Evolutionary conservation across 2,797 vertebrate genomes (phyloP).

Genomic region (Ataeniobius toweri): DNA sequence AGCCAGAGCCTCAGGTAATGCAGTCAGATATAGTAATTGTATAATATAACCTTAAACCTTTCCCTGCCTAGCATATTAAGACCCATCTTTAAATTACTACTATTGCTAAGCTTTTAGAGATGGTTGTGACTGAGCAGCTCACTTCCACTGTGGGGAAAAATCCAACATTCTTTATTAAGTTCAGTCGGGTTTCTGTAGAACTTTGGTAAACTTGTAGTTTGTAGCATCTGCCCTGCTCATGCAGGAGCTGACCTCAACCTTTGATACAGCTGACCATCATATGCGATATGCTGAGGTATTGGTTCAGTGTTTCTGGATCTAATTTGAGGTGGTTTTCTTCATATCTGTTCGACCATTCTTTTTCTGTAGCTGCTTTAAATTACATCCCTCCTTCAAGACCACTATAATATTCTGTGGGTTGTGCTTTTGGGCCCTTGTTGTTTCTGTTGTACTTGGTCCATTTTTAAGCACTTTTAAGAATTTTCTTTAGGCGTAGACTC

Average conservation of each 20-base stretch:
- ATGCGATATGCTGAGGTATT: background rate
- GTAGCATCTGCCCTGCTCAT: no score
- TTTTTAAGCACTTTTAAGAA: background rate
- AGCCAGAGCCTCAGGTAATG: conserved; percentile 86
- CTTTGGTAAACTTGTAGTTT: no score
- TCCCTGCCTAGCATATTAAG: background rate
- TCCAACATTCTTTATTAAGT: background rate
- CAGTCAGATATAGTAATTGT: background rate
- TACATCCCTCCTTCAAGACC: background rate
- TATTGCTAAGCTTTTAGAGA: background rate
- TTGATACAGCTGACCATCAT: background rate
- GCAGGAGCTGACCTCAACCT: background rate
- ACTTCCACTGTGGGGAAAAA: background rate
- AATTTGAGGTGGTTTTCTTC: background rate
- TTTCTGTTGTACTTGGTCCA: background rate
- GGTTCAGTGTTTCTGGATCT: background rate
- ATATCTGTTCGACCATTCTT: background rate
- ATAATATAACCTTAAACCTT: background rate
- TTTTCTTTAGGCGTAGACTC: background rate
- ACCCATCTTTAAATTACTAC: background rate
- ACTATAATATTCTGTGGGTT: background rate
- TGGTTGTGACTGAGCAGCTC: background rate
- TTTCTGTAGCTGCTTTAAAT: background rate
- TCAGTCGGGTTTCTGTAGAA: background rate
- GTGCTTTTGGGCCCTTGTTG: background rate